Evolutionary conservation across 2,113 vertebrate genomes (phyloP).

Genomic region (Henicopernis longicauda): DNA sequence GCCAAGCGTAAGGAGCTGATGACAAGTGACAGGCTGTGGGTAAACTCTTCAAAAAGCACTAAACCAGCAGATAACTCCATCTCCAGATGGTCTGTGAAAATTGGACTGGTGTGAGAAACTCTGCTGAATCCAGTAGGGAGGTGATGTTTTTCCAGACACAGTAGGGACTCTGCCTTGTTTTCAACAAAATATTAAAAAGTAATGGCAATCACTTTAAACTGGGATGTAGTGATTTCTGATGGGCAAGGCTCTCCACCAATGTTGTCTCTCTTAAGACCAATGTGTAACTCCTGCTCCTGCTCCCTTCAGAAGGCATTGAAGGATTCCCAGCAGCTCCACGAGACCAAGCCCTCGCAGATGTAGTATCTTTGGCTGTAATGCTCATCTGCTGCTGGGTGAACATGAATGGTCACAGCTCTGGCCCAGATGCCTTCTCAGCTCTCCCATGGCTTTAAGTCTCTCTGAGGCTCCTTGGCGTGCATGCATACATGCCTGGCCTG

Average conservation of each 20-base stretch:
- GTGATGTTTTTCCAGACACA: not conserved
- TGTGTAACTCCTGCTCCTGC: not conserved
- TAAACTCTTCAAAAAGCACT: slow-evolving; percentile 20
- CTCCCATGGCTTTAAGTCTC: not conserved
- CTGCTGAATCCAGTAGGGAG: not conserved
- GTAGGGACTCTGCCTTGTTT: not conserved
- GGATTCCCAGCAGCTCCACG: not conserved
- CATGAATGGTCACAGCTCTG: not conserved
- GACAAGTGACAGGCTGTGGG: slow-evolving; percentile 9
- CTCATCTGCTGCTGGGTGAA: not conserved
- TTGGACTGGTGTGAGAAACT: slow-evolving; percentile 35
- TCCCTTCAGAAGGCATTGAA: not conserved
- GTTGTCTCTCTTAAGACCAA: not conserved
- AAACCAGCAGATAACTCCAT: slow-evolving; percentile 25
- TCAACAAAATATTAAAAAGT: not conserved
- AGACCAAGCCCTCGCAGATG: not conserved
- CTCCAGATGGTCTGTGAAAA: slow-evolving; percentile 34
- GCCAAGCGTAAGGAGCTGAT: not conserved
- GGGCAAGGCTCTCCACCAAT: not conserved
- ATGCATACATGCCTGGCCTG: fast-evolving
- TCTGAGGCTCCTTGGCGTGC: not conserved
- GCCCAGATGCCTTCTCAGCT: not conserved
- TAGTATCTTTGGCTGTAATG: not conserved
- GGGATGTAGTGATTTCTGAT: not conserved
- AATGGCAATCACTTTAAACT: not conserved